Evolutionary conservation across 2,113 vertebrate species (phyloP).

Genomic region (Conger conger): DNA sequence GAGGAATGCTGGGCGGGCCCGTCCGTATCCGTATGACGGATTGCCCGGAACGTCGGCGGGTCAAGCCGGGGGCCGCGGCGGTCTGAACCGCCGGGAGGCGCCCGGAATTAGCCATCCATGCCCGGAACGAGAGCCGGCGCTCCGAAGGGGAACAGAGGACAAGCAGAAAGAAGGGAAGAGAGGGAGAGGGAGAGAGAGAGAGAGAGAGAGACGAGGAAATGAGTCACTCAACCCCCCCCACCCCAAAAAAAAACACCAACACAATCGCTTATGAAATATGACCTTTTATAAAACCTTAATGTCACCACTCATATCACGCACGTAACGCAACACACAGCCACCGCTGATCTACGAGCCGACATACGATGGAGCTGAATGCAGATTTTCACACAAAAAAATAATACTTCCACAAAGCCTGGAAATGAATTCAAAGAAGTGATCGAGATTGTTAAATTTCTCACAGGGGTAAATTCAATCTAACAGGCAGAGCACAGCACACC

Average conservation of each 20-base stretch:
- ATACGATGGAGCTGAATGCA: constrained; percentile 42
- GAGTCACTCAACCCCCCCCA: background rate
- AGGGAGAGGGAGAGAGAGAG: constrained; percentile 26
- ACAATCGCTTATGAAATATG: constrained; percentile 60
- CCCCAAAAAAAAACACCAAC: background rate
- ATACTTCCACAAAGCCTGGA: constrained; percentile 52
- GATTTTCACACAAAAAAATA: constrained; percentile 54
- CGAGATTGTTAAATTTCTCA: constrained; percentile 63
- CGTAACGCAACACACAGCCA: constrained; percentile 48
- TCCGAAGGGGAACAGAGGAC: constrained; percentile 63
- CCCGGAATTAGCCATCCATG: constrained; percentile 57
- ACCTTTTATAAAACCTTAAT: constrained; percentile 52
- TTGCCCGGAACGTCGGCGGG: constrained; percentile 58
- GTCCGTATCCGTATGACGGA: constrained; percentile 55
- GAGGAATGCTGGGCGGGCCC: constrained; percentile 41
- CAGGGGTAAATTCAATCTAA: constrained; percentile 63
- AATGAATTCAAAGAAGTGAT: constrained; percentile 59
- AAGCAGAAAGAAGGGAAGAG: constrained; percentile 51
- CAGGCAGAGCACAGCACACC: constrained; percentile 54
- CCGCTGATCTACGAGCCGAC: too few species aligned
- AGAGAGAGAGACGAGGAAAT: background rate
- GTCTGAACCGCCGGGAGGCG: constrained; percentile 25
- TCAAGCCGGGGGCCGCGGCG: constrained; percentile 50
- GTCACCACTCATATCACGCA: constrained; percentile 20
- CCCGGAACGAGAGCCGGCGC: constrained; percentile 50